A percentile compares a stretch with the other conserved stretches of the same genome.
These are phyloP conservation scores for Brachycybe producta DNA, from an alignment of 2,888 invertebrate species.

Conservation along the genomic window DNA sequence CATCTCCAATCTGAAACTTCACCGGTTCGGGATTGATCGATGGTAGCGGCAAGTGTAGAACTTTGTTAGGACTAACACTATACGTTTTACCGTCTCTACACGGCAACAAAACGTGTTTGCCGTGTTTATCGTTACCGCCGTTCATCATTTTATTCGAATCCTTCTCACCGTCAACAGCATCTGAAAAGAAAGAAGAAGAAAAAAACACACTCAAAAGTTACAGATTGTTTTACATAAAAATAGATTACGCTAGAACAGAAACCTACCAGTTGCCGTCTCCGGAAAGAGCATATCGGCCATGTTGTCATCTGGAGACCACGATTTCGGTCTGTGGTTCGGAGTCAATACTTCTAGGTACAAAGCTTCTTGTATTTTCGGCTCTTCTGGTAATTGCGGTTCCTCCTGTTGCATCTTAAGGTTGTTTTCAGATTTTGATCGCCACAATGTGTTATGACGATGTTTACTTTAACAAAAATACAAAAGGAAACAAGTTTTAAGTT, in stretches of 20 bases:
- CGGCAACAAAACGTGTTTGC: slow-evolving; percentile 58
- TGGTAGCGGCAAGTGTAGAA: slow-evolving; percentile 29
- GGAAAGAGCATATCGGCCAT: slow-evolving; percentile 44
- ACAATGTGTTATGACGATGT: slow-evolving; percentile 72
- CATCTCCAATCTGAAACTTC: slow-evolving; percentile 19
- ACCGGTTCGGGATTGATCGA: not conserved
- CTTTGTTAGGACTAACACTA: slow-evolving; percentile 77
- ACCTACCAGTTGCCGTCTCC: slow-evolving; percentile 3
- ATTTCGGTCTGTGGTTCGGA: slow-evolving; percentile 45
- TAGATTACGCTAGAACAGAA: too few species aligned
- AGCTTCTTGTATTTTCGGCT: slow-evolving; percentile 18
- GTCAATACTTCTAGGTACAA: slow-evolving; percentile 19
- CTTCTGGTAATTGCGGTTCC: slow-evolving; percentile 16
- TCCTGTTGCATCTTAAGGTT: slow-evolving; percentile 26
- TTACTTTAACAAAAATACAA: slow-evolving; percentile 48
- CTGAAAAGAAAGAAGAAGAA: too few species aligned
- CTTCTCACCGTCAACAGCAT: too few species aligned
- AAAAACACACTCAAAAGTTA: too few species aligned
- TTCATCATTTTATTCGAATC: too few species aligned
- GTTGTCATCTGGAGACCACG: slow-evolving; percentile 58
- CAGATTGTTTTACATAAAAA: too few species aligned
- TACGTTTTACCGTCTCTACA: slow-evolving; percentile 74
- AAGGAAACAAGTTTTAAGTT: slow-evolving; percentile 5
- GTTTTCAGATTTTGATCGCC: slow-evolving; percentile 80
- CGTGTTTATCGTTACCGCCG: slow-evolving; percentile 1